phyloP scores from a whole-genome alignment of 2,113 vertebrate genomes.

The Clarias magur region DNA sequence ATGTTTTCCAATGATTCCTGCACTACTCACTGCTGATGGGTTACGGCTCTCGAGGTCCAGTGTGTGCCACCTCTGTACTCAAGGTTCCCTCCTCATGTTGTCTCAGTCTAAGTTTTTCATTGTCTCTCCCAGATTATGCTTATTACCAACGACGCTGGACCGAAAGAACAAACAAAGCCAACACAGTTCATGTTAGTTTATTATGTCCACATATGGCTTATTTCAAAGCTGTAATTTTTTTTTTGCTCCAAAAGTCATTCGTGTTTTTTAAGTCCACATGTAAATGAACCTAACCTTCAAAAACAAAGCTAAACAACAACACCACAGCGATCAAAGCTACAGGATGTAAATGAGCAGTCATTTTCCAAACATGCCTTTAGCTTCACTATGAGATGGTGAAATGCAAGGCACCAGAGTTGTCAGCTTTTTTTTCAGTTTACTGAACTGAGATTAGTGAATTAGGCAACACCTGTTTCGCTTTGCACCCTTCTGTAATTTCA shows the following conservation, averaged over 20 bases:
- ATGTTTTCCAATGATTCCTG: too few species aligned
- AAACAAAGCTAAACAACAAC: background rate
- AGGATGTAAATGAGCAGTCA: background rate
- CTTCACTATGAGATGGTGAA: background rate
- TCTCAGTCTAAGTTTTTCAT: background rate
- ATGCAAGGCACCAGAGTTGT: background rate
- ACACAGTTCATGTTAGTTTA: background rate
- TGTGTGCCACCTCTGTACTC: too few species aligned
- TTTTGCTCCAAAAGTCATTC: background rate
- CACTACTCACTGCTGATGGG: too few species aligned
- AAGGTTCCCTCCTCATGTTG: background rate
- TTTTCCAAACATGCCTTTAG: background rate
- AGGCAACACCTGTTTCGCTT: background rate
- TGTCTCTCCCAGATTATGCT: background rate
- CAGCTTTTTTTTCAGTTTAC: background rate
- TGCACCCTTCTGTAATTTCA: background rate
- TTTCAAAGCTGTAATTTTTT: background rate
- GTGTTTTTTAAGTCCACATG: background rate
- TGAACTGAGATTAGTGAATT: background rate
- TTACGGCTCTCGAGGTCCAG: too few species aligned
- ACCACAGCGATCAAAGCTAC: background rate
- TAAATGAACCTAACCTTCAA: background rate
- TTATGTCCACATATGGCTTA: background rate
- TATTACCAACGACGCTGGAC: background rate
- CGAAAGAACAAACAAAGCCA: background rate